Conservation (phyloP, 2,113 vertebrate genomes). For the Zingel zingel region DNA sequence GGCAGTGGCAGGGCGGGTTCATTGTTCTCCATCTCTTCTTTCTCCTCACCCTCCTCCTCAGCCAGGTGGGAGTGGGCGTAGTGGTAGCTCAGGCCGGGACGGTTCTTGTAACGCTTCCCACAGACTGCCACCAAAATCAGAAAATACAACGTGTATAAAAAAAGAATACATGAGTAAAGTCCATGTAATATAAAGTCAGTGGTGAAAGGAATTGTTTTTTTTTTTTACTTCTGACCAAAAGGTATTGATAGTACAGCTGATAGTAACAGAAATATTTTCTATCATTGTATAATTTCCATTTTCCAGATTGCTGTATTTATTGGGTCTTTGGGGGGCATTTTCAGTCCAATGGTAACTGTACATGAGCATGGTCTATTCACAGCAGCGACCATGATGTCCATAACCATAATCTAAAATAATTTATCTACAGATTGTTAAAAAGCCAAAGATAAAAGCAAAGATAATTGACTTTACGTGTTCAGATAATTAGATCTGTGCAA, state of each 20-base stretch:
- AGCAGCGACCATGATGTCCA: background rate
- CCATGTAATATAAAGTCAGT: background rate
- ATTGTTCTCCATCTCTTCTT: constrained; percentile 89
- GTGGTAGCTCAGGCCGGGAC: constrained; percentile 96
- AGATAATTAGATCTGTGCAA: background rate
- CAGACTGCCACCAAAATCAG: constrained; percentile 87
- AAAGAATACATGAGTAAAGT: constrained; percentile 5
- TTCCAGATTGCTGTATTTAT: background rate
- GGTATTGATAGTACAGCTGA: background rate
- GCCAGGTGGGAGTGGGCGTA: constrained; percentile 98
- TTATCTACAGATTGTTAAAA: background rate
- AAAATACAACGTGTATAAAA: constrained; percentile 57
- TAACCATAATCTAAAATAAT: background rate
- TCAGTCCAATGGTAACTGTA: background rate
- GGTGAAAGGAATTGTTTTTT: background rate
- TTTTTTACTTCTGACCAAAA: background rate
- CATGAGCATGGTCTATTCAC: background rate
- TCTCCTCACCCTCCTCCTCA: constrained; percentile 95
- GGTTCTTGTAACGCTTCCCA: constrained; percentile 98
- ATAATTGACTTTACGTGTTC: background rate
- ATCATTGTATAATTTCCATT: background rate
- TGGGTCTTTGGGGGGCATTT: background rate
- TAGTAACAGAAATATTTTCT: background rate
- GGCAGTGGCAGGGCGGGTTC: constrained; percentile 87
- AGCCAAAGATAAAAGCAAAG: background rate